Evolutionary conservation across 2,113 vertebrate genomes (phyloP).

Genomic region (Nesoenas mayeri): DNA sequence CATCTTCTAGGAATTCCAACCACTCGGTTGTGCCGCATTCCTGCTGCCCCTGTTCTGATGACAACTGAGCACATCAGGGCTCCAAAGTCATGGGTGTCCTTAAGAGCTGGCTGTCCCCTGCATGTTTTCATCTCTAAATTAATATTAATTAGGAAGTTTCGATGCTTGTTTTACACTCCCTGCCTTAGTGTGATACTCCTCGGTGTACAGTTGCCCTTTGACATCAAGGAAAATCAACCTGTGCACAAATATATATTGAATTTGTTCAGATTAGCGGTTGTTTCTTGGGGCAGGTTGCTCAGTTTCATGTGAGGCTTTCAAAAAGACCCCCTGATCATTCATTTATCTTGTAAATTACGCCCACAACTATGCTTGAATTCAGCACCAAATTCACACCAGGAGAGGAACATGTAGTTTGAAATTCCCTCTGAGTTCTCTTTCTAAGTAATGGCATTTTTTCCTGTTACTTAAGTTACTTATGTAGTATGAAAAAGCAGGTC

Average conservation of each 20-base stretch:
- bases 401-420: not conserved
- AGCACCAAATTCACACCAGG: not conserved
- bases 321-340: not conserved
- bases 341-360: not conserved
- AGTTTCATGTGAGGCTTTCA: not conserved
- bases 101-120: too few species aligned
- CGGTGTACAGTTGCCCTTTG: not conserved
- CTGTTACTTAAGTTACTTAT: too few species aligned
- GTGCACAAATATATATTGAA: rapidly evolving
- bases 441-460: not conserved
- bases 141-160: not conserved
- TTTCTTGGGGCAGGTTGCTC: not conserved
- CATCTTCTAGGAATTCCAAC: not conserved
- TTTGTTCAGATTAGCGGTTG: not conserved
- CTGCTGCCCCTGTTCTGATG: not conserved
- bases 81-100: not conserved
- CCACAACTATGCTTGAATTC: not conserved
- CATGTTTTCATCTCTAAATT: not conserved
- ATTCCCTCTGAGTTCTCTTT: not conserved
- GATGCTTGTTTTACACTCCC: rapidly evolving
- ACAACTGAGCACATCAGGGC: not conserved
- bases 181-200: not conserved
- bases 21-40: not conserved
- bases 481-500: too few species aligned
- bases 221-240: not conserved